A percentile compares a stretch with the other conserved stretches of the same genome.
These are phyloP conservation scores for Halichondria panicea DNA, from an alignment of 37 sponge, comb jelly and placozoan genomes.

Conservation along the genomic window DNA sequence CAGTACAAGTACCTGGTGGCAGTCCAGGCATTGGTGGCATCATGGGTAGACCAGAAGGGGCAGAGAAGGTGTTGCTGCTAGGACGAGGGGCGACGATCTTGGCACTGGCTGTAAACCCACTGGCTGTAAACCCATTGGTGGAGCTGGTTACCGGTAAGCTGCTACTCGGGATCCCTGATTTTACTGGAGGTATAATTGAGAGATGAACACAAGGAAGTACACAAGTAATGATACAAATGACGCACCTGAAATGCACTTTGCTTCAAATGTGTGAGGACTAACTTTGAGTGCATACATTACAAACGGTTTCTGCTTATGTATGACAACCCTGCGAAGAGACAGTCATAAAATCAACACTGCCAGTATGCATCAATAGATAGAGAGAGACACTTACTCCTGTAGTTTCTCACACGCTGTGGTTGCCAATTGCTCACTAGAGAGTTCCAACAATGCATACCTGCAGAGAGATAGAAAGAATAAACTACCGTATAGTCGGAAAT, in stretches of 20 bases:
- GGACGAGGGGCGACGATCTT: background rate
- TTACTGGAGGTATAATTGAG: too few species aligned
- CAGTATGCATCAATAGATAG: background rate
- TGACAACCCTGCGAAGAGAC: conserved; percentile 19
- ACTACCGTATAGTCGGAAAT: too few species aligned
- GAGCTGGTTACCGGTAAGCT: too few species aligned
- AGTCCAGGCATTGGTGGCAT: conserved; percentile 19
- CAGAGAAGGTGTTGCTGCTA: background rate
- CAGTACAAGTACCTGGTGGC: background rate
- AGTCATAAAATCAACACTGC: background rate
- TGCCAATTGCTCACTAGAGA: conserved; percentile 58
- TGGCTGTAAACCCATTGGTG: background rate
- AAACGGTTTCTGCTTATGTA: conserved; percentile 62
- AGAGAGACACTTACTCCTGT: background rate
- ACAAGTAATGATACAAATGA: too few species aligned
- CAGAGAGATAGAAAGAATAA: too few species aligned
- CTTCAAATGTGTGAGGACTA: conserved; percentile 81
- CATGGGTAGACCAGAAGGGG: background rate
- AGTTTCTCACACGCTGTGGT: conserved; percentile 63
- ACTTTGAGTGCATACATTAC: conserved; percentile 57
- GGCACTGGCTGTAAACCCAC: background rate
- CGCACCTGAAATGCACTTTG: conserved; percentile 58
- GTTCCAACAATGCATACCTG: conserved; percentile 77
- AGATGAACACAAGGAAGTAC: too few species aligned
- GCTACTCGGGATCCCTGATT: too few species aligned